phyloP scores from a whole-genome alignment of 2,888 invertebrate genomes.

The Lasiommata megera region DNA sequence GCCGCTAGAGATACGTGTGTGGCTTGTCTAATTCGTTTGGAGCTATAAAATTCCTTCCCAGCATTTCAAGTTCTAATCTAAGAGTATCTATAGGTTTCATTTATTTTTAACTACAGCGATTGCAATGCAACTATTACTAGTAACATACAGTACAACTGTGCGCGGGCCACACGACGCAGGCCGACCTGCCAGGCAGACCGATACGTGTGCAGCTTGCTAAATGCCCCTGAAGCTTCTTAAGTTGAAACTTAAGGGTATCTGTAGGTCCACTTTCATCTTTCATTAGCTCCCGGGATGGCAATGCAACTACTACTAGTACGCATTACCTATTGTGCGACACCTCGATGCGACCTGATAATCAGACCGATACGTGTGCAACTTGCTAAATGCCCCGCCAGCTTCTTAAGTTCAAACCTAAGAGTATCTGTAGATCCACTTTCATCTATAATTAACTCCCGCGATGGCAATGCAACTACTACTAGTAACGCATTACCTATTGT shows the following conservation, averaged over 20 bases:
- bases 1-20: no score
- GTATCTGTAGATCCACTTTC: constrained; percentile 22
- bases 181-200: neutral
- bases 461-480: no score
- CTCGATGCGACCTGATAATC: no score
- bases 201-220: neutral
- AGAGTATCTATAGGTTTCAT: constrained; percentile 25
- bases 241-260: constrained; percentile 16
- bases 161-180: neutral
- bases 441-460: constrained; percentile 36
- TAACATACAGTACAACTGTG: no score
- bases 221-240: constrained; percentile 15
- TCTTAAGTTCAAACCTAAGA: constrained; percentile 10
- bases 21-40: no score
- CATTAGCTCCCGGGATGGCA: constrained; percentile 38
- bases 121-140: no score
- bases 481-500: no score
- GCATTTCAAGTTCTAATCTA: constrained; percentile 11
- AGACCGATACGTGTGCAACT: no score
- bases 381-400: no score
- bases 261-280: constrained; percentile 29
- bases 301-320: no score
- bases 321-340: no score
- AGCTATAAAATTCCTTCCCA: no score
- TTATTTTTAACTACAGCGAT: constrained; percentile 36